Base-by-base conservation (phyloP, 2,113 vertebrate genomes). In the Phrynocephalus versicolor region DNA sequence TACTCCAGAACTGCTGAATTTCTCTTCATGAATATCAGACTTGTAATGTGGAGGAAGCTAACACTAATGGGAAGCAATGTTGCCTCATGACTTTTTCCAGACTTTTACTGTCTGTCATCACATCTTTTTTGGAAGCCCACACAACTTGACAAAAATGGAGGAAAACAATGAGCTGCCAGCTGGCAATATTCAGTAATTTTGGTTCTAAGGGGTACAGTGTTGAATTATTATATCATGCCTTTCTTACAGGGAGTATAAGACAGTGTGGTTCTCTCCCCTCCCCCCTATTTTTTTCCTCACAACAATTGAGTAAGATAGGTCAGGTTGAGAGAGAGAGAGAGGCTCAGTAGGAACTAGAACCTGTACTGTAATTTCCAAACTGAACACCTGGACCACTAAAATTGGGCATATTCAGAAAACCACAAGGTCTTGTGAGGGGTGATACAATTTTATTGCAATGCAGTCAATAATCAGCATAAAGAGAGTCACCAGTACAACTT, bases 1-100 rank as follows among this genome's bases (percentile, higher is more conserved):
- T 87, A 83, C 65, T 89, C 86, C 7, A 6, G 55, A 85, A 70
- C 37, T 65, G 39, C 9, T 21, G 16, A 16, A 58, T 84, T 76
- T 14, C 51, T 39, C 76, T 74, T 75, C 30, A 83, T 75, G 39
- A 83, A 84, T 25, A 55, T 51, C n/a, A 76, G 39, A 75, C 45
- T 15, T 72, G 10, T 15, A 25, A 60, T 82, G 16, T 16, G 16
- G 2, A n/a, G n/a, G 72, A 37, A 30, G 25, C 14, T 74, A 55
- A 76, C n/a, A n/a, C n/a, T n/a, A n/a, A 33, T 76, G 27, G n/a
- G 7, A 9, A n/a, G 27, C 15, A n/a, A 16, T 55, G 74, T 10
- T 1, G n/a, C 16, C 27, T 55, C 30, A 25, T n/a, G 30, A 16
- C 45, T 16, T 19, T 18, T 76, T 14, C 15, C 15, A 76, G 30